A percentile compares a stretch with the other conserved stretches of the same genome.
Conservation (phyloP, 1,140 invertebrate genomes). For the Anagrus nilaparvatae region DNA sequence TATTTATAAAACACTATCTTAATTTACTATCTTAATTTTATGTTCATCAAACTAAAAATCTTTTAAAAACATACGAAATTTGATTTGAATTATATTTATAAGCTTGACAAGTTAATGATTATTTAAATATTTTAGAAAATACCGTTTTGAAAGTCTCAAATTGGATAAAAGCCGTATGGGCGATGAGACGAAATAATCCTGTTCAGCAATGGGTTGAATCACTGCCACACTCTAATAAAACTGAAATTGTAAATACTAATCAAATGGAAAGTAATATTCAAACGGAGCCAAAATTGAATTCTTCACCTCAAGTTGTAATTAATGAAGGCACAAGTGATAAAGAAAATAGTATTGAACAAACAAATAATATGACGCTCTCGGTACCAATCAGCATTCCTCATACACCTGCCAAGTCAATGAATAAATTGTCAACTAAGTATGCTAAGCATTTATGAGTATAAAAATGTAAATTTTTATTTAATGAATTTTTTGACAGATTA, state of each 20-base stretch:
- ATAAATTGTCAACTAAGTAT: slow-evolving; percentile 2
- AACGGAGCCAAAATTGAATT: slow-evolving; percentile 7
- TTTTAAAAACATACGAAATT: too few species aligned
- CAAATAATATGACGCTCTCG: slow-evolving; percentile 36
- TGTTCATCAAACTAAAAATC: too few species aligned
- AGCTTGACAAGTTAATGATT: too few species aligned
- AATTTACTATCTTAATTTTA: too few species aligned
- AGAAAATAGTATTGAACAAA: slow-evolving; percentile 16
- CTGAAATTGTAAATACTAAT: not conserved
- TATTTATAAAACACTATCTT: too few species aligned
- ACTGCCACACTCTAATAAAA: slow-evolving; percentile 30
- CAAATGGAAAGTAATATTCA: not conserved
- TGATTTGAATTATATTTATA: too few species aligned
- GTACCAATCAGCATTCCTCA: slow-evolving; percentile 31
- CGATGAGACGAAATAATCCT: slow-evolving; percentile 34
- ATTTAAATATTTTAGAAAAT: too few species aligned
- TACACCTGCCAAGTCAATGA: slow-evolving; percentile 18
- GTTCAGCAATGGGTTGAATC: slow-evolving; percentile 44
- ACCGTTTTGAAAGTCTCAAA: slow-evolving; percentile 33
- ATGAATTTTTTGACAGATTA: slow-evolving; percentile 21
- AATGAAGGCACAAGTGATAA: slow-evolving; percentile 16
- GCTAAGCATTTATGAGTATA: not conserved
- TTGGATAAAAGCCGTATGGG: slow-evolving; percentile 37
- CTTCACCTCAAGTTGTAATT: slow-evolving; percentile 5
- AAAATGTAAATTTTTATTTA: not conserved